These are phyloP conservation scores for Drosophila nr. perissopoda DNA, from an alignment of 2,888 invertebrate species.

Conservation along the genomic window DNA sequence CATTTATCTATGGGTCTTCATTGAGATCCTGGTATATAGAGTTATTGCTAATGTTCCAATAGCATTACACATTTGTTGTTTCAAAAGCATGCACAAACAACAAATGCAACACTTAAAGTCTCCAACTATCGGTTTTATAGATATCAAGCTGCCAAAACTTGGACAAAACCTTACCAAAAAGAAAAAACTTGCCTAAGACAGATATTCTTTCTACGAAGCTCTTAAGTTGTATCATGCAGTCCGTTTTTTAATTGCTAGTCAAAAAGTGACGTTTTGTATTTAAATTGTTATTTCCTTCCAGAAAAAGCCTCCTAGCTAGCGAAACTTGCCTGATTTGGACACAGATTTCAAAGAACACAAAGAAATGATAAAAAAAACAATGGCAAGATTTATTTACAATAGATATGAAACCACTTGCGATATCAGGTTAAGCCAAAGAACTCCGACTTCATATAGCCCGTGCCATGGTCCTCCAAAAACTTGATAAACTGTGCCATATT, in stretches of 20 bases:
- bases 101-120: background rate
- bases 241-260: slow-evolving; percentile 7
- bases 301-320: slow-evolving; percentile 50
- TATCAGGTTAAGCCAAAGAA: slow-evolving; percentile 89
- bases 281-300: slow-evolving; percentile 59
- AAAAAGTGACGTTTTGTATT: slow-evolving; percentile 55
- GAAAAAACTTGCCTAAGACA: background rate
- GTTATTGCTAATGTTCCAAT: background rate
- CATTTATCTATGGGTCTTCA: background rate
- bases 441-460: slow-evolving; percentile 91
- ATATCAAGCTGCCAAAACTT: background rate
- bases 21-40: background rate
- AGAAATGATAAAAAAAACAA: slow-evolving; percentile 5
- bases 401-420: background rate
- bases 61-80: background rate
- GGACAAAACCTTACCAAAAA: background rate
- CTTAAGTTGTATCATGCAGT: slow-evolving; percentile 1
- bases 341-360: slow-evolving; percentile 64
- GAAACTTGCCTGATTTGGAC: slow-evolving; percentile 54
- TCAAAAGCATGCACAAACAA: slow-evolving; percentile 1
- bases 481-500: slow-evolving; percentile 92
- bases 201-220: background rate
- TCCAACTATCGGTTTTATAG: background rate
- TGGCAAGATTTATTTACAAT: slow-evolving; percentile 43
- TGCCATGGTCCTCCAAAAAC: slow-evolving; percentile 89